Evolutionary conservation across 2,113 vertebrate species (phyloP).

Genomic region (Camelus dromedarius): DNA sequence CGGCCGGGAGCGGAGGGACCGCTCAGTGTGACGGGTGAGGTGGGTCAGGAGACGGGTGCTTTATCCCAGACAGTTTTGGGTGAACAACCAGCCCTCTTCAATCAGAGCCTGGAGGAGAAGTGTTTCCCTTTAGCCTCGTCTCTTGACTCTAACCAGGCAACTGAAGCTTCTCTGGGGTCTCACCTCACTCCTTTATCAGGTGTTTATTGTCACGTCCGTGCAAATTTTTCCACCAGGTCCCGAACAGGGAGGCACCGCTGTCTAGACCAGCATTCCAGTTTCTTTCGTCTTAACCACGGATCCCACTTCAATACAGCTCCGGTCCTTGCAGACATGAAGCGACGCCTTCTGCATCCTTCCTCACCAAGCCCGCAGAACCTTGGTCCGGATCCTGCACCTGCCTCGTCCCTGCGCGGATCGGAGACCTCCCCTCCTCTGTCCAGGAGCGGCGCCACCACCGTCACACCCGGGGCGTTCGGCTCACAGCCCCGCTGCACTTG

Average conservation of each 20-base stretch:
- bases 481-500: not conserved
- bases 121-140: not conserved
- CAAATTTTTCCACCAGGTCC: not conserved
- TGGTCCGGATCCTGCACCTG: accelerated
- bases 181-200: not conserved
- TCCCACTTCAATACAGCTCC: not conserved
- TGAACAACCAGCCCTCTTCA: not conserved
- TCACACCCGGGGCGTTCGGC: not conserved
- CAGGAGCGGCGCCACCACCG: not conserved
- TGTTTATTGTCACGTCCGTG: too few species aligned
- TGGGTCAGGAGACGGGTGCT: not conserved
- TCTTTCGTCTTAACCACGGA: not conserved
- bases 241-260: not conserved
- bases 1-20: too few species aligned
- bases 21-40: not conserved
- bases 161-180: not conserved
- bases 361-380: too few species aligned
- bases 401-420: not conserved
- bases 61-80: not conserved
- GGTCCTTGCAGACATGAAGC: not conserved
- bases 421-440: not conserved
- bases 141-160: not conserved
- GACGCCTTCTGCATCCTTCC: accelerated
- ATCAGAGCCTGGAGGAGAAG: not conserved
- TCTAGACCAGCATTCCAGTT: not conserved